Conservation (phyloP, 2,888 invertebrate species). For the Conchocele bisecta region DNA sequence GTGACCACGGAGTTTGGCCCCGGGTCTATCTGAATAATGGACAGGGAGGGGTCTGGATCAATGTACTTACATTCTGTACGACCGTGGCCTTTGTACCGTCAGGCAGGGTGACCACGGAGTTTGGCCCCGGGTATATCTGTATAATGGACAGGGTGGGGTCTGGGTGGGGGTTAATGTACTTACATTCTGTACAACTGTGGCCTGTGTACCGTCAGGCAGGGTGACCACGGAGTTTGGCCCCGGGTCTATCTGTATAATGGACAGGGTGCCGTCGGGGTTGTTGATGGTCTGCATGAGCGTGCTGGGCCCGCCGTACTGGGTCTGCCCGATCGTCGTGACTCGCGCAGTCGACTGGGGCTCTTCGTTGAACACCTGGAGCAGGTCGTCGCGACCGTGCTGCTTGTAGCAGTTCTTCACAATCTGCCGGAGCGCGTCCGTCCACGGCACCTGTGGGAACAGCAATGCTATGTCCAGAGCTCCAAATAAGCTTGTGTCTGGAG, state of each 20-base stretch:
- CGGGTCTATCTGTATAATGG: constrained; percentile 90
- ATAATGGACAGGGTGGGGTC: constrained; percentile 98
- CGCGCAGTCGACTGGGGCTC: constrained; percentile 1
- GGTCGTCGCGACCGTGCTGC: constrained; percentile 97
- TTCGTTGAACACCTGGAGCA: constrained; percentile 95
- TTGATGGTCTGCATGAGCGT: constrained; percentile 97
- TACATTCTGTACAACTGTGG: constrained; percentile 89
- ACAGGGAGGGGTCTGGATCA: constrained; percentile 97
- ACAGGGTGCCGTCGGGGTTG: constrained; percentile 97
- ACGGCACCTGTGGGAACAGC: constrained; percentile 90
- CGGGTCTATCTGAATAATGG: constrained; percentile 90
- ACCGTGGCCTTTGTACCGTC: constrained; percentile 98
- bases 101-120: constrained; percentile 87
- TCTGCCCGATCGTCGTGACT: background rate
- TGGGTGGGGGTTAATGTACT: constrained; percentile 90
- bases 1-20: constrained; percentile 84
- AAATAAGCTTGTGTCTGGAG: background rate
- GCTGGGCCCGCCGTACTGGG: constrained; percentile 85
- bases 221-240: constrained; percentile 84
- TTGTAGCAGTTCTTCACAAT: constrained; percentile 99
- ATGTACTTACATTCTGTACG: constrained; percentile 84
- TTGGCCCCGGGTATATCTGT: constrained; percentile 85
- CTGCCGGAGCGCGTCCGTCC: constrained; percentile 97
- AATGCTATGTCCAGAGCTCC: background rate
- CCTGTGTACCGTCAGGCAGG: constrained; percentile 96